Evolutionary conservation across 2,113 vertebrate species (phyloP), one percentile per base, ranked within the genome.

Genomic region (Picathartes gymnocephalus): DNA sequence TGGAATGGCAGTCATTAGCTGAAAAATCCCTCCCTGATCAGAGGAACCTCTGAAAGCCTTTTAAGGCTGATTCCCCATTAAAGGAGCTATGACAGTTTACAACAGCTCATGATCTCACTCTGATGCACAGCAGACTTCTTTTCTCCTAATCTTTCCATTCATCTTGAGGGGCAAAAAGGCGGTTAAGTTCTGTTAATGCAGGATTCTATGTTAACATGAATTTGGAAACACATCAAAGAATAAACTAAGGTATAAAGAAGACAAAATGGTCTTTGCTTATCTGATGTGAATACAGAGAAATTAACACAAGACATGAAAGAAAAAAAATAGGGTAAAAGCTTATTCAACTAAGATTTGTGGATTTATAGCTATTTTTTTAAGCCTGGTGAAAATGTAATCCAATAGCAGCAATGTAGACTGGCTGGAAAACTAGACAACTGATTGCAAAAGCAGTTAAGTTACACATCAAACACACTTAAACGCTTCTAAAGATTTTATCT

Each of bases 151-250:
- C 31, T 72, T 57, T 64, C 22, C 35, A 47, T 61, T 68, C 16
- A 57, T 64, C 93, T 51, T 47, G 20, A 80, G 51, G 11, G n/a
- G 31, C 13, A 68, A 69, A 91, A 92, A 85, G 37, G n/a, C 0
- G 1, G 69, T 53, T 44, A 64, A 28, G 31, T 23, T 81, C 16
- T 44, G 22, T 42, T 81, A 84, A 62, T 24, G 12, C 33, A 85
- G 22, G 21, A 61, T 81, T 86, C n/a, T 22, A 53, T 31, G 30
- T 78, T 70, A 92, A 58, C 2, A 2, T 15, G n/a, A 77, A 87
- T 81, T 92, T 94, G 81, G 61, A 89, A 94, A 86, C 10, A 31
- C 33, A 91, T 92, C 57, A 85, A 84, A 85, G 61, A 92, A 71
- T 60, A 56, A 86, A 70, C 40, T 37, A 30, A 66, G 11, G 5